phyloP scores from a whole-genome alignment of 1,140 invertebrate genomes.

The Lutraria rhynchaena region DNA sequence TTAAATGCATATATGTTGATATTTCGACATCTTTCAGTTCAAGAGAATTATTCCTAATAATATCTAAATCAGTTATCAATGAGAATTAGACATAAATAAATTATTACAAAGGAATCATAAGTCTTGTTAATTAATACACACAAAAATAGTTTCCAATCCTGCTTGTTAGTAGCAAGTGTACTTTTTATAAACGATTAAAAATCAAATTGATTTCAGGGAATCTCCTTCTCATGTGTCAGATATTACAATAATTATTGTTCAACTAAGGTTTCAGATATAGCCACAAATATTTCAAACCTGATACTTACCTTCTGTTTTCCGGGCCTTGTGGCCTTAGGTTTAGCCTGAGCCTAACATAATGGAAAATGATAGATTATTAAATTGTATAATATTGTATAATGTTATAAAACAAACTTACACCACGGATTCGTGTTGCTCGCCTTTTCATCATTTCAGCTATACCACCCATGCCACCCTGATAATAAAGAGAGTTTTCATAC shows the following conservation, averaged over 20 bases:
- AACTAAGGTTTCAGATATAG: neutral
- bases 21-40: no score
- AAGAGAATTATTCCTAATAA: no score
- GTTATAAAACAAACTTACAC: constrained; percentile 32
- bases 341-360: constrained; percentile 38
- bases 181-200: neutral
- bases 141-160: no score
- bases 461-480: constrained; percentile 44
- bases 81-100: no score
- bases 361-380: constrained; percentile 7
- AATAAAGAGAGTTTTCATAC: constrained; percentile 13
- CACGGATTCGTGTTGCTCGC: constrained; percentile 36
- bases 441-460: constrained; percentile 49
- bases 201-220: neutral
- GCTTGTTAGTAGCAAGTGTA: no score
- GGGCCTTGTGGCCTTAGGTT: constrained; percentile 25
- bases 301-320: constrained; percentile 39
- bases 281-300: neutral
- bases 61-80: no score
- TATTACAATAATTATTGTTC: neutral
- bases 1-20: no score
- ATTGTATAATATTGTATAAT: neutral
- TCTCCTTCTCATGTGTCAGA: no score
- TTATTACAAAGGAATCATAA: no score
- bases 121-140: no score